These are phyloP conservation scores for Drosophila bocki DNA, from an alignment of 1,140 invertebrate genomes.

Conservation along the genomic window DNA sequence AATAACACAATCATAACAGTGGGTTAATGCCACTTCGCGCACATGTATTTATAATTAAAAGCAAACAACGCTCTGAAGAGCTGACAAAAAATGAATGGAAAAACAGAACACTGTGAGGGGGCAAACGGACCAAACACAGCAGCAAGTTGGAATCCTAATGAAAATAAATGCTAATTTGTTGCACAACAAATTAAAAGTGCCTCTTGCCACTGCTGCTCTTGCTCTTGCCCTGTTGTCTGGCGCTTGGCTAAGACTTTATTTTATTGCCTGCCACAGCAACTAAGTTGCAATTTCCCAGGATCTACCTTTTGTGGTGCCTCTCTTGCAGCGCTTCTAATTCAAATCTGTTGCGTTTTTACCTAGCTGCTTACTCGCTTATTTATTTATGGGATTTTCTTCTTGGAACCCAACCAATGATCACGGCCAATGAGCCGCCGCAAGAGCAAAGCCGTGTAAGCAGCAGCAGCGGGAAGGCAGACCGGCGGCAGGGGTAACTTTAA, in stretches of 20 bases:
- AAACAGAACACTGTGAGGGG: not conserved
- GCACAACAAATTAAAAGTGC: constrained; percentile 80
- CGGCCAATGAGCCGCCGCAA: constrained; percentile 47
- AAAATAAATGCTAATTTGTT: constrained; percentile 82
- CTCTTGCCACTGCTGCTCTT: constrained; percentile 28
- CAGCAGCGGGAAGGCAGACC: not conserved
- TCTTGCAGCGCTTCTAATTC: constrained; percentile 54
- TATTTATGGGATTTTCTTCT: constrained; percentile 65
- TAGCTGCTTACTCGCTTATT: constrained; percentile 44
- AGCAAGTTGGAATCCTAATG: constrained; percentile 68
- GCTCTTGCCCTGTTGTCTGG: constrained; percentile 2
- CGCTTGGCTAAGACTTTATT: constrained; percentile 74
- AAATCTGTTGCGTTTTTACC: constrained; percentile 66
- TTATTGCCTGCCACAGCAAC: constrained; percentile 76
- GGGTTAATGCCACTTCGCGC: constrained; percentile 24
- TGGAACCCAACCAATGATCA: constrained; percentile 49
- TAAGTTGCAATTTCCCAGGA: constrained; percentile 65
- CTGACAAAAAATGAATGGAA: constrained; percentile 33
- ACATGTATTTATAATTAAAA: constrained; percentile 70
- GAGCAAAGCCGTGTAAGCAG: constrained; percentile 51
- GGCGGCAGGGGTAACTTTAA: constrained; percentile 52
- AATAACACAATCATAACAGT: not conserved
- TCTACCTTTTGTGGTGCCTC: not conserved
- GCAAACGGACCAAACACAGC: constrained; percentile 6
- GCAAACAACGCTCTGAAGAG: constrained; percentile 52